phyloP scores from a whole-genome alignment of 2,888 invertebrate genomes.

The Tetanocera ferruginea region DNA sequence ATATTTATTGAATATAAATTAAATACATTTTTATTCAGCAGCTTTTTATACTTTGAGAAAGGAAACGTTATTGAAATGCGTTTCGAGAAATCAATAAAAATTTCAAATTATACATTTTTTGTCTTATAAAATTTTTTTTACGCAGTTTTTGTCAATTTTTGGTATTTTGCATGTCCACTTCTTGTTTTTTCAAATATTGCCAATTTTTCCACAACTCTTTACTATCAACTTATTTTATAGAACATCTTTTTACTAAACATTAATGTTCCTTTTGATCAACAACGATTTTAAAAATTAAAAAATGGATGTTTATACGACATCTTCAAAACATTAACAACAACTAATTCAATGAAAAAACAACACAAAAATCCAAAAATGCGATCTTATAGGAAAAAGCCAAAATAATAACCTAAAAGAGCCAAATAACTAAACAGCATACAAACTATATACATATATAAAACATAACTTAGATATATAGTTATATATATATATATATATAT shows the following conservation, averaged over 20 bases:
- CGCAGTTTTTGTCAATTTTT: too few relatives aligned
- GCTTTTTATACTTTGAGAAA: too few relatives aligned
- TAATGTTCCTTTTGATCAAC: constrained; percentile 24
- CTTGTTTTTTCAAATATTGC: not conserved
- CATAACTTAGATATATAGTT: constrained; percentile 30
- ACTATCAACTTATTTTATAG: not conserved
- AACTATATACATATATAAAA: constrained; percentile 27
- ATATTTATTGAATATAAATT: too few relatives aligned
- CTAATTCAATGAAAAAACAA: not conserved
- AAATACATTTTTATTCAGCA: too few relatives aligned
- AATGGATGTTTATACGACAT: constrained; percentile 33
- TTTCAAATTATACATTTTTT: too few relatives aligned
- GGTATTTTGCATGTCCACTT: too few relatives aligned
- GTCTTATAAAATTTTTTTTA: too few relatives aligned
- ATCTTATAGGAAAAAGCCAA: constrained; percentile 38
- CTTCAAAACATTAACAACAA: not conserved
- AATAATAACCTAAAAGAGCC: constrained; percentile 28
- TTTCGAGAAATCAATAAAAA: too few relatives aligned
- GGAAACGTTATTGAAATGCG: too few relatives aligned
- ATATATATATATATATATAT: constrained; percentile 32
- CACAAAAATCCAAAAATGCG: not conserved
- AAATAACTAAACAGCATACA: not conserved
- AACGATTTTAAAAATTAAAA: constrained; percentile 21
- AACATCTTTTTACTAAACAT: not conserved
- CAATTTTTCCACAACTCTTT: not conserved